Conservation (phyloP, 1,140 invertebrate genomes). For the Maniola jurtina region DNA sequence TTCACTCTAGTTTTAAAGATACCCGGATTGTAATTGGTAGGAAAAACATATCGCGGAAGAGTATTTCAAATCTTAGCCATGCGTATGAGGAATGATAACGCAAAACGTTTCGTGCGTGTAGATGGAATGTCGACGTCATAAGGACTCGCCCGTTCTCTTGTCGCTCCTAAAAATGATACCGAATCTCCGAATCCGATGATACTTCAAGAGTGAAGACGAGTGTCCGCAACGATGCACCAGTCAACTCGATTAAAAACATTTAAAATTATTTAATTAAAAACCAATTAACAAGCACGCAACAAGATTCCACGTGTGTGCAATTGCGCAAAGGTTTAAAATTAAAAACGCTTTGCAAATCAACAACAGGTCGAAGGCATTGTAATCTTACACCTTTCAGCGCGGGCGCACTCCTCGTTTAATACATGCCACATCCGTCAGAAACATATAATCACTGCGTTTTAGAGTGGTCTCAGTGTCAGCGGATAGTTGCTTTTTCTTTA, state of each 20-base stretch:
- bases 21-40: too few species aligned
- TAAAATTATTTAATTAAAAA: background rate
- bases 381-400: conserved; percentile 49
- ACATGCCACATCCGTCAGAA: conserved; percentile 37
- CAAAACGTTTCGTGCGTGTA: too few species aligned
- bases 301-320: background rate
- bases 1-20: too few species aligned
- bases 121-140: too few species aligned
- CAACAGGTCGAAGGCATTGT: conserved; percentile 35
- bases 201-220: background rate
- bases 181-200: background rate
- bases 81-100: too few species aligned
- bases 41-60: too few species aligned
- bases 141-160: background rate
- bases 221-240: background rate
- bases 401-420: conserved; percentile 32
- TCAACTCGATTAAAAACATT: background rate
- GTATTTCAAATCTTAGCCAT: too few species aligned
- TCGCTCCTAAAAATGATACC: background rate
- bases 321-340: conserved; percentile 3
- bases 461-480: conserved; percentile 24
- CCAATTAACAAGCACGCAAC: background rate
- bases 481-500: background rate
- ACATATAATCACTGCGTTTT: conserved; percentile 29
- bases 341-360: conserved; percentile 13